Conservation (phyloP, 1,140 invertebrate species). For the Drosophila biarmipes region DNA sequence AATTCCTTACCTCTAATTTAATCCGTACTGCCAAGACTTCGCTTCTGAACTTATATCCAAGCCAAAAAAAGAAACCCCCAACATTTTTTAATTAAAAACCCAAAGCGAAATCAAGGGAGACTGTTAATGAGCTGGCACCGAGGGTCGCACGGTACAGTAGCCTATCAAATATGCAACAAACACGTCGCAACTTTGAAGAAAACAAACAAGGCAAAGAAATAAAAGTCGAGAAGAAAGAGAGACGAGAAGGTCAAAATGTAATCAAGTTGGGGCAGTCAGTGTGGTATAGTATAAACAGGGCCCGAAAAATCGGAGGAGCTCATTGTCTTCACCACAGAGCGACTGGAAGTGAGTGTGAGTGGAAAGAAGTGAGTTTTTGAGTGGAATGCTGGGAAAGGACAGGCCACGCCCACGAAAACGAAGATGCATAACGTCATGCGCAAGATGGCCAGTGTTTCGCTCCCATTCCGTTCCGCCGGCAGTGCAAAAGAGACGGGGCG, state of each 20-base stretch:
- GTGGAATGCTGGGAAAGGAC: conserved; percentile 4
- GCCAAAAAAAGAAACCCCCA: conserved; percentile 1
- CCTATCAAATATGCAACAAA: conserved; percentile 78
- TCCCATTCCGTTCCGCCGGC: conserved; percentile 57
- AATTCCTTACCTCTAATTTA: background rate
- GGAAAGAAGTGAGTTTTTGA: background rate
- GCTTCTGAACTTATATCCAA: background rate
- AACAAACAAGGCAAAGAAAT: conserved; percentile 20
- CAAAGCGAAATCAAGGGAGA: conserved; percentile 39
- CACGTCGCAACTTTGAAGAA: conserved; percentile 53
- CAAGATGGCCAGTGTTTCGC: conserved; percentile 69
- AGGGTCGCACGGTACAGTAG: conserved; percentile 54
- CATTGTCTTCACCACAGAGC: conserved; percentile 61
- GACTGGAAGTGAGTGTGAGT: conserved; percentile 37
- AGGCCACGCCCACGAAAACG: conserved; percentile 49
- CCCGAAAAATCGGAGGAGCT: conserved; percentile 20
- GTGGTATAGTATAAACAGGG: conserved; percentile 2
- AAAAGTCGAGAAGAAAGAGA: conserved; percentile 18
- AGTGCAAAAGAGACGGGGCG: conserved; percentile 32
- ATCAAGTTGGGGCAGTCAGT: conserved; percentile 59
- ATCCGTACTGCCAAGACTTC: background rate
- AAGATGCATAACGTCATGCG: conserved; percentile 46
- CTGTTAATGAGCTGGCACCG: conserved; percentile 71
- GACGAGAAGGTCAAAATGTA: conserved; percentile 74
- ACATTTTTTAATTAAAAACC: conserved; percentile 68